Percentiles rank a stretch among this genome's conserved stretches.
Conservation (phyloP, 2,797 vertebrate species). For the Coregonus ussuriensis region DNA sequence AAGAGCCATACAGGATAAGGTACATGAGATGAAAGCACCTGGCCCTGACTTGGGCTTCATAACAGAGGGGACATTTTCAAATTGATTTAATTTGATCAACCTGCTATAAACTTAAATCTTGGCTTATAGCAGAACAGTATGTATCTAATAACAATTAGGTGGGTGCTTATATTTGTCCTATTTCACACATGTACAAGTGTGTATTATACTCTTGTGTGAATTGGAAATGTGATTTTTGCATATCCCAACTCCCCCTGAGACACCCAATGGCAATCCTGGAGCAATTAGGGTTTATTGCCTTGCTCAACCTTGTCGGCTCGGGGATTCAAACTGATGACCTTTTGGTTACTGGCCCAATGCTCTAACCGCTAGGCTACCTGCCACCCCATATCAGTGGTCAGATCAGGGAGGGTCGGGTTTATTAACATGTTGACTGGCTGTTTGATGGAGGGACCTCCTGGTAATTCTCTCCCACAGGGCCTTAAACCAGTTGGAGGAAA, state of each 20-base stretch:
- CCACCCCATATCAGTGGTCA: not conserved
- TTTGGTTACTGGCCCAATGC: too few species aligned
- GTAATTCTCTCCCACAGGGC: not conserved
- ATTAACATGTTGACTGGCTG: not conserved
- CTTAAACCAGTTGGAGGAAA: not conserved
- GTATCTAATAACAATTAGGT: not conserved
- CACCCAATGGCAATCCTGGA: too few species aligned
- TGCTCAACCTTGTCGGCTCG: too few species aligned
- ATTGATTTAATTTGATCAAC: conserved; percentile 23
- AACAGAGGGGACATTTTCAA: conserved; percentile 31
- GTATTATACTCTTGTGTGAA: too few species aligned
- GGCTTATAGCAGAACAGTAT: conserved; percentile 14
- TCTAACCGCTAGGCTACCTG: too few species aligned
- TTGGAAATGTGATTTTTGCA: too few species aligned
- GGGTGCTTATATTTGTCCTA: too few species aligned
- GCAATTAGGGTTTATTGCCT: too few species aligned
- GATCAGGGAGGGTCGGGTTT: not conserved
- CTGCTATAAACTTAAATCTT: conserved; percentile 31
- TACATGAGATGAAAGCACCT: conserved; percentile 48
- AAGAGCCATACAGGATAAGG: conserved; percentile 42
- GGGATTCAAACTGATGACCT: too few species aligned
- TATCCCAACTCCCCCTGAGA: too few species aligned
- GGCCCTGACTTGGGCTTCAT: conserved; percentile 38
- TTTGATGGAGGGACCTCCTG: not conserved
- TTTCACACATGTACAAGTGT: too few species aligned